phyloP scores from a whole-genome alignment of 2,113 vertebrate genomes.

The Arizona elegans region DNA sequence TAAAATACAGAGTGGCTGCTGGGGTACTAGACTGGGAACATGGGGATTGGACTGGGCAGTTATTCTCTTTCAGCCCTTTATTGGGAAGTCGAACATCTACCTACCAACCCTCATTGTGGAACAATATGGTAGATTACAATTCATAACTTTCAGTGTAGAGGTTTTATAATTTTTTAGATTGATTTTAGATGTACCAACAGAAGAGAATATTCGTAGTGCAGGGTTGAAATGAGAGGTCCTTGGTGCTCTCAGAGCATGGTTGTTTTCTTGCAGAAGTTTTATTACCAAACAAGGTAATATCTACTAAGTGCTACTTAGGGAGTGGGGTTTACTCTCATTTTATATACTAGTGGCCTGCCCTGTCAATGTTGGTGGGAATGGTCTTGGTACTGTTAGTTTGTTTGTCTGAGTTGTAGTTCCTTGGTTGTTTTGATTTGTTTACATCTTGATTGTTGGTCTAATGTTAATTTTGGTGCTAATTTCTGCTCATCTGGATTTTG shows the following conservation, averaged over 20 bases:
- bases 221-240: too few species aligned
- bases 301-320: not conserved
- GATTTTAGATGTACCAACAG: not conserved
- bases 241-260: too few species aligned
- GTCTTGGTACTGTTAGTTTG: not conserved
- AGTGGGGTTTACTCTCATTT: not conserved
- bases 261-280: not conserved
- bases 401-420: not conserved
- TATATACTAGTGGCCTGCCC: not conserved
- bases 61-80: too few species aligned
- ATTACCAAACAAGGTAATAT: too few species aligned
- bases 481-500: not conserved
- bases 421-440: not conserved
- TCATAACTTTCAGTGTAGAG: not conserved
- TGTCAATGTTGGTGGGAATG: not conserved
- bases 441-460: not conserved
- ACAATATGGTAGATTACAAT: not conserved
- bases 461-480: not conserved
- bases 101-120: not conserved
- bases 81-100: not conserved
- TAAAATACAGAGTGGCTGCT: not conserved
- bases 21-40: not conserved
- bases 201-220: too few species aligned
- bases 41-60: too few species aligned
- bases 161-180: not conserved